Evolutionary conservation across 2,113 vertebrate genomes (phyloP), one percentile per base, ranked within the genome.

Genomic region (Seriola dumerili): DNA sequence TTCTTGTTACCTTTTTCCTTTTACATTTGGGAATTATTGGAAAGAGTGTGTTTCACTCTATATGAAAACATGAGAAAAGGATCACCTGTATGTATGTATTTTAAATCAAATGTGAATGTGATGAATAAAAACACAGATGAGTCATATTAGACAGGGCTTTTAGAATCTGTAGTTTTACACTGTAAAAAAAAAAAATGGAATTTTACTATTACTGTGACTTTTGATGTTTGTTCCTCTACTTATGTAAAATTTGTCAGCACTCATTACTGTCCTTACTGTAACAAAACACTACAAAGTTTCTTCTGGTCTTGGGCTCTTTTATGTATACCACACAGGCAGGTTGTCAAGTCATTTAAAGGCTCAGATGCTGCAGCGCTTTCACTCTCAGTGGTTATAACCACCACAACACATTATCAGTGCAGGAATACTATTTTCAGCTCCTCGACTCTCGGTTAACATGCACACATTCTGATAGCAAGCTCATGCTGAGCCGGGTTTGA

Each of bases 321-420:
- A 84, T 89, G 86, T 86, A 73, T 85, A 86, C 88, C 85, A 79
- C 84, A 85, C 76, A 9, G 64, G 46, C 78, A 57, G 67, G n/a
- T 48, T 78, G 78, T 83, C 84, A 83, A 92, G 81, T 93, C 92
- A 90, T 93, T 86, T 90, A 74, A 93, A 79, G 55, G 85, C 81
- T 81, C 44, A 23, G 74, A 81, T 85, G 80, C 76, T 80, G 71
- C 81, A 83, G 52, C 69, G 66, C 88, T 94, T 92, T 90, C 90
- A 88, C 90, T 94, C 81, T 94, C 90, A 79, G 88, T 82, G 85
- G 91, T 91, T 89, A 74, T 40, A 84, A 85, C 82, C 89, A 85
- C 88, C 76, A 13, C 77, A 76, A 76, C 85, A 48, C 84, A 57
- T 89, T 81, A 81, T 86, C 81, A 55, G 73, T 52, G 67, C 72